Percentiles rank a stretch among this genome's conserved stretches.
Evolutionary conservation across 2,797 vertebrate species (phyloP).

Genomic region (Hippocampus kuda): DNA sequence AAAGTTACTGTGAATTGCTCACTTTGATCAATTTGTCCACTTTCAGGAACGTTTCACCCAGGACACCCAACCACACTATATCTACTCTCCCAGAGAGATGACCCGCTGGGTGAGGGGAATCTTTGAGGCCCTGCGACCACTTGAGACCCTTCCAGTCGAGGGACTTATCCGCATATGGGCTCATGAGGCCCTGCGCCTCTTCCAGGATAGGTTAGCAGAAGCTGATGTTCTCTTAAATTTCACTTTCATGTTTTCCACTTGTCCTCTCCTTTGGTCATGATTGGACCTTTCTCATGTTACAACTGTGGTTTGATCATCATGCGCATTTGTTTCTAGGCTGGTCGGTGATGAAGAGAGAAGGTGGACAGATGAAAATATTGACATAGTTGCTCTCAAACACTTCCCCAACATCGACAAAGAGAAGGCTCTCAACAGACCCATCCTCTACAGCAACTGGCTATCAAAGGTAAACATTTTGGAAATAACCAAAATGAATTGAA

Average conservation of each 20-base stretch:
- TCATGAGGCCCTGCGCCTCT: conserved; percentile 93
- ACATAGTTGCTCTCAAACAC: conserved; percentile 91
- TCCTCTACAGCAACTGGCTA: conserved; percentile 99
- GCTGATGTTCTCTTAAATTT: background rate
- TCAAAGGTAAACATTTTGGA: conserved; percentile 91
- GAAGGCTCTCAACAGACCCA: conserved; percentile 86
- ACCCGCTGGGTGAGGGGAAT: conserved; percentile 98
- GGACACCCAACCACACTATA: conserved; percentile 96
- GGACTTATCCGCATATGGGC: conserved; percentile 98
- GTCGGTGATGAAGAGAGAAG: conserved; percentile 94
- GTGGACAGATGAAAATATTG: conserved; percentile 98
- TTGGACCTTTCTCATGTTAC: background rate
- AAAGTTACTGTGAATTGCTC: background rate
- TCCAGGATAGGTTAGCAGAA: conserved; percentile 85
- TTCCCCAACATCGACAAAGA: conserved; percentile 97
- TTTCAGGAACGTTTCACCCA: conserved; percentile 94
- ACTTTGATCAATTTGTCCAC: background rate
- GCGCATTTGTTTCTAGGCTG: conserved; percentile 63
- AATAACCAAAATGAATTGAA: background rate
- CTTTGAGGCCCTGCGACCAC: conserved; percentile 88
- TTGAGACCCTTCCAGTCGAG: conserved; percentile 93
- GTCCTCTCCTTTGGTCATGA: background rate
- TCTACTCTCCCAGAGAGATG: conserved; percentile 99
- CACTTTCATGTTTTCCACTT: background rate
- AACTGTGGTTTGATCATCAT: background rate